Evolutionary conservation across 1,140 invertebrate species (phyloP), one percentile per base, ranked within the genome.

Genomic region (Drosophila parabipectinata): DNA sequence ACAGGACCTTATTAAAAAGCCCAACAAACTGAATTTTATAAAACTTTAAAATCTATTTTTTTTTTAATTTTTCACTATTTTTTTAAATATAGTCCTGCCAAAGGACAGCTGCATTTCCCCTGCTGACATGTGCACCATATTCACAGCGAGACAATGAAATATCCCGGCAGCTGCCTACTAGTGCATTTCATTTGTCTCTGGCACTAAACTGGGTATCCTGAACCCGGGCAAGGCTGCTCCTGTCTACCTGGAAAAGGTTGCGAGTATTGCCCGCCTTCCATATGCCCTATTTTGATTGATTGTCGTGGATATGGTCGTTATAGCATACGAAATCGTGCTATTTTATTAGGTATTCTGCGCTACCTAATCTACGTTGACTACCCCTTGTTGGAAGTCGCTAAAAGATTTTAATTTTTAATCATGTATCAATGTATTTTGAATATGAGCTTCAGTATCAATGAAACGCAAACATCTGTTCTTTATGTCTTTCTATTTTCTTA

Each of bases 111-210:
- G 67, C 21, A 48, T 50, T 39, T 39, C 53, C 28, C 15, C 32
- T 37, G 41, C 8, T 30, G 44, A 41, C 48, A 62, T 79, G 56
- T 53, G 57, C 51, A 64, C 56, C 56, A 32, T 48, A 59, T 52
- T 41, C 63, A 75, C 28, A 58, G 55, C 50, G 34, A 83, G 76
- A 67, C 56, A 76, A 62, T 54, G 39, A 78, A 82, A 67, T 24
- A 28, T 21, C 21, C 41, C 14, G 37, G 55, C 79, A 79, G 79
- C 79, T 55, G 66, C 61, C 57, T 61, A 14, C 9, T 47, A 48
- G 12, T 34, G 50, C 45, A 61, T 10, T 58, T 44, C 18, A 6
- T 41, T 41, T 15, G 24, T 44, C n/a, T 61, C 28, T 41, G 0
- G 41, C 18, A 34, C 37, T 66, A 52, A 37, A 71, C 64, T 62